A percentile compares a stretch with the other conserved stretches of the same genome.
phyloP scores from a whole-genome alignment of 2,888 invertebrate genomes.

The Drosophila basisetae region DNA sequence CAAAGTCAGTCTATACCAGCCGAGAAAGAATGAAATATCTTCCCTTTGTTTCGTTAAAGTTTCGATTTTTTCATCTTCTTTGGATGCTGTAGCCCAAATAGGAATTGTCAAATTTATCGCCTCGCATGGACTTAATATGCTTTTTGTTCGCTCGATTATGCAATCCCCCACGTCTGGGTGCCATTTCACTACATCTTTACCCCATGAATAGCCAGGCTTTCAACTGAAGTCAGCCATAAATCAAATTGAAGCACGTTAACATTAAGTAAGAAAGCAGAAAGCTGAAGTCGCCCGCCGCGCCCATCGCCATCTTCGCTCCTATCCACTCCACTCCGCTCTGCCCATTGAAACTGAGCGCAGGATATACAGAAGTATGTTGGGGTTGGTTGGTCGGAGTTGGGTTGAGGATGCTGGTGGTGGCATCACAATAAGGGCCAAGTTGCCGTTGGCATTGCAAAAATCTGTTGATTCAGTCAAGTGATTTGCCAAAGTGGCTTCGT shows the following conservation, averaged over 20 bases:
- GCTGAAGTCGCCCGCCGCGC: slow-evolving; percentile 2
- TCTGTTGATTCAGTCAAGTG: slow-evolving; percentile 82
- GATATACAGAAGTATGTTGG: slow-evolving; percentile 25
- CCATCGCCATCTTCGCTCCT: background rate
- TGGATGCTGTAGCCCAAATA: background rate
- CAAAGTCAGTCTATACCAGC: background rate
- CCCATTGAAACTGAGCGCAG: slow-evolving; percentile 28
- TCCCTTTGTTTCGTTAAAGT: background rate
- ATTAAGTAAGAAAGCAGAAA: slow-evolving; percentile 13
- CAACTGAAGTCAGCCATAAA: slow-evolving; percentile 76
- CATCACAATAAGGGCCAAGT: slow-evolving; percentile 54
- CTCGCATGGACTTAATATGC: slow-evolving; percentile 13
- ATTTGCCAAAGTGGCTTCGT: slow-evolving; percentile 83
- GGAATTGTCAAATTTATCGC: slow-evolving; percentile 13
- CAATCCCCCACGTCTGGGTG: slow-evolving; percentile 67
- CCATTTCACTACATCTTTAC: slow-evolving; percentile 35
- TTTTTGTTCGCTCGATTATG: slow-evolving; percentile 55
- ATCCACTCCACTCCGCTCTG: background rate
- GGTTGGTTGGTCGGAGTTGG: slow-evolving; percentile 22
- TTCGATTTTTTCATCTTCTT: background rate
- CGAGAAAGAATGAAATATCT: background rate
- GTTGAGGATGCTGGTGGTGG: slow-evolving; percentile 36
- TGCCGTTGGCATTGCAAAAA: slow-evolving; percentile 73
- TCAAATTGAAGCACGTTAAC: slow-evolving; percentile 65
- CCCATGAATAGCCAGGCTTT: slow-evolving; percentile 37